Conservation (phyloP, 2,113 vertebrate genomes). For the Phocoena phocoena region DNA sequence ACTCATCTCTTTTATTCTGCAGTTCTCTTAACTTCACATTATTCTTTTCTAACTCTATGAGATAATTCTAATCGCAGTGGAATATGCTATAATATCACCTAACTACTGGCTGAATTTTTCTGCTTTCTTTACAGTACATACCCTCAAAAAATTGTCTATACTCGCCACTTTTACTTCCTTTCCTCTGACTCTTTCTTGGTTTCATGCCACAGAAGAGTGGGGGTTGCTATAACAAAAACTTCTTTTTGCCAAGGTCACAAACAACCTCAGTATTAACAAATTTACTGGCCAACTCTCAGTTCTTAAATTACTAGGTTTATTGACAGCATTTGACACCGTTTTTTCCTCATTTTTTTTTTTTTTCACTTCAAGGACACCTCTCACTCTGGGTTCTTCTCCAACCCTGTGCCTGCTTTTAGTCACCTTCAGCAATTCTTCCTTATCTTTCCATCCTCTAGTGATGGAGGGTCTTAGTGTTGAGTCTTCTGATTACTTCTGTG, state of each 20-base stretch:
- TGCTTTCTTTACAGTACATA: background rate
- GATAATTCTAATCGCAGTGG: background rate
- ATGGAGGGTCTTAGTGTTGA: background rate
- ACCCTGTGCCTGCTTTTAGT: background rate
- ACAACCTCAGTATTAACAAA: background rate
- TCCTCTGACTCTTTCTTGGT: background rate
- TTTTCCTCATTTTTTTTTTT: background rate
- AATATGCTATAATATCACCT: background rate
- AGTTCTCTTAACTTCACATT: background rate
- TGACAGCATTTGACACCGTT: background rate
- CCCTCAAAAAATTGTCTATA: background rate
- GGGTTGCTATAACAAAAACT: conserved; percentile 11
- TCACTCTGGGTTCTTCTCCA: background rate
- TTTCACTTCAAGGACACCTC: background rate
- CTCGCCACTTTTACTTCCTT: background rate
- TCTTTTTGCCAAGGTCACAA: background rate
- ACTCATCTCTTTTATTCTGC: background rate
- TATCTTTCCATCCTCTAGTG: background rate
- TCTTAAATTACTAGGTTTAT: background rate
- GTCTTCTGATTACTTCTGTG: background rate
- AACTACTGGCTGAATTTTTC: background rate
- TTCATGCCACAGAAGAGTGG: background rate
- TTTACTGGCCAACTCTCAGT: background rate
- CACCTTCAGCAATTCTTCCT: background rate
- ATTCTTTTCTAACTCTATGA: background rate